Conservation (phyloP, 2,888 invertebrate species). For the Chaitophorus viminalis region DNA sequence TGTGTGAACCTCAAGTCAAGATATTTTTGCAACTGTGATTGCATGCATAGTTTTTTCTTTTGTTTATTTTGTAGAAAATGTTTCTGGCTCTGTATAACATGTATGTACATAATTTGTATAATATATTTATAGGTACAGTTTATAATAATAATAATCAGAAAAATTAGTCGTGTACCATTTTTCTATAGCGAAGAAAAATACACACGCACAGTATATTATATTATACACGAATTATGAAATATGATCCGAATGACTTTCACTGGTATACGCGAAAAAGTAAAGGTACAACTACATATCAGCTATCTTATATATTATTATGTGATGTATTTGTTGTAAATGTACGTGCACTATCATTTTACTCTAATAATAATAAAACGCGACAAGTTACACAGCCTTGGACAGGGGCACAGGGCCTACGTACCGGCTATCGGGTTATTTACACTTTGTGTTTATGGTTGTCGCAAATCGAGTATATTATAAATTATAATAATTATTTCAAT, state of each 20-base stretch:
- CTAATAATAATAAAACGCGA: too few species aligned
- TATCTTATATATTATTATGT: neutral
- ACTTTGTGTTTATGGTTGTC: too few species aligned
- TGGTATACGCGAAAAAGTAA: neutral
- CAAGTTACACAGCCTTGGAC: too few species aligned
- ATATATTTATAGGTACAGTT: neutral
- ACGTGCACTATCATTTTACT: too few species aligned
- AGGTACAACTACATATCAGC: neutral
- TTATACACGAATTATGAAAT: slow-evolving; percentile 1
- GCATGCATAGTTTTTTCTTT: slow-evolving; percentile 8
- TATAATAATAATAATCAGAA: slow-evolving; percentile 12
- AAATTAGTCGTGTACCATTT: slow-evolving; percentile 24
- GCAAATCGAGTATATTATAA: too few species aligned
- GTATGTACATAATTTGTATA: neutral
- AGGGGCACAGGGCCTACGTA: too few species aligned
- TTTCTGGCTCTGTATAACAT: neutral
- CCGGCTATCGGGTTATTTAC: too few species aligned
- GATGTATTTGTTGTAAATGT: too few species aligned
- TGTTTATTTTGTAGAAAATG: slow-evolving; percentile 27
- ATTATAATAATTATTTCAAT: too few species aligned
- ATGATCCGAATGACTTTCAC: slow-evolving; percentile 39
- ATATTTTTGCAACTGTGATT: neutral
- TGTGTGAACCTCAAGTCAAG: neutral
- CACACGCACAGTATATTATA: neutral
- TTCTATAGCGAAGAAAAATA: slow-evolving; percentile 3